phyloP scores from a whole-genome alignment of 64 coral and sea anemone genomes.

The Orbicella faveolata region DNA sequence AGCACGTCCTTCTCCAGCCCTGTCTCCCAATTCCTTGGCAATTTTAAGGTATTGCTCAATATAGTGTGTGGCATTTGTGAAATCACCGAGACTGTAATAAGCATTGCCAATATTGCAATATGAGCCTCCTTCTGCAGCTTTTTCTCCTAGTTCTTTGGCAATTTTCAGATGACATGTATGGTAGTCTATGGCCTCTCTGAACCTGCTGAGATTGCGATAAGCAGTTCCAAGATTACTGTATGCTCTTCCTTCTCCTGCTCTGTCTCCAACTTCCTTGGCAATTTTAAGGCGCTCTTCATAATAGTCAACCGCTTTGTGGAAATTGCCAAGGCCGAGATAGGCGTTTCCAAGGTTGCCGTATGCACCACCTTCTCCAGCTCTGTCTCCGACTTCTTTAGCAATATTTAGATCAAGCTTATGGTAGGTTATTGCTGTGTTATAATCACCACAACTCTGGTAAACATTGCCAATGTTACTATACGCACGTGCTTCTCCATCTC shows the following conservation, averaged over 20 bases:
- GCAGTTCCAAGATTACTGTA: constrained; percentile 11
- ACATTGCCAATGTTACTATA: background rate
- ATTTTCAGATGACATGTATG: background rate
- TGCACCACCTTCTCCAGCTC: background rate
- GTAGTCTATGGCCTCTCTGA: background rate
- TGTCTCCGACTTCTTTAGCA: background rate
- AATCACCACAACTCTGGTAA: background rate
- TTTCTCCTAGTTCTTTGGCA: background rate
- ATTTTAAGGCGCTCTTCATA: background rate
- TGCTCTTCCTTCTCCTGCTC: background rate
- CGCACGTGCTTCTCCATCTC: background rate
- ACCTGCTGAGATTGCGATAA: background rate
- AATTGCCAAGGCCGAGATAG: background rate
- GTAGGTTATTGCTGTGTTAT: background rate
- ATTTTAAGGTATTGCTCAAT: background rate
- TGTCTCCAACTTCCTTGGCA: background rate
- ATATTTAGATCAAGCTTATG: background rate
- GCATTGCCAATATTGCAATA: background rate
- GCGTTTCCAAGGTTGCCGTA: background rate
- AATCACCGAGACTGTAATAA: background rate
- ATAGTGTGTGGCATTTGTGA: background rate
- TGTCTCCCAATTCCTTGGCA: background rate
- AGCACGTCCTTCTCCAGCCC: background rate
- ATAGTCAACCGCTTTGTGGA: background rate
- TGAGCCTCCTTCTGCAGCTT: background rate